These are phyloP conservation scores for Conchocele bisecta DNA, from an alignment of 2,888 invertebrate genomes.

Conservation along the genomic window DNA sequence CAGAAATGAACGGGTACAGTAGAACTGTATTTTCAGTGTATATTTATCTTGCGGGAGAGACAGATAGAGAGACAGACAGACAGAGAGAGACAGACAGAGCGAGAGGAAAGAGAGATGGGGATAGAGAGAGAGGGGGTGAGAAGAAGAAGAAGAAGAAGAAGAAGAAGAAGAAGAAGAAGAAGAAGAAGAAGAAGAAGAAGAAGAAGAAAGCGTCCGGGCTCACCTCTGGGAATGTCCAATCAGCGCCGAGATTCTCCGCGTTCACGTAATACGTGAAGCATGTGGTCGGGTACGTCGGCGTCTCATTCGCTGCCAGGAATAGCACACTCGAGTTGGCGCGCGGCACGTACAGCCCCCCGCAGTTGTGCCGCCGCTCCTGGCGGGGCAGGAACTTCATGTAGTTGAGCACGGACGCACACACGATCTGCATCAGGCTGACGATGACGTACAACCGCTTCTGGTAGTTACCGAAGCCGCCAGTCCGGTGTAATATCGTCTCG, in stretches of 20 bases:
- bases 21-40: no score
- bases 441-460: conserved; percentile 70
- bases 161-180: not conserved
- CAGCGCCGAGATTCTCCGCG: conserved; percentile 35
- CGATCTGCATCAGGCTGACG: conserved; percentile 63
- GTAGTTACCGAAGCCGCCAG: conserved; percentile 72
- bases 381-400: conserved; percentile 59
- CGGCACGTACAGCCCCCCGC: conserved; percentile 16
- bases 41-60: no score
- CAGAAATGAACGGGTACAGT: no score
- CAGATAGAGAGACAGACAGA: not conserved
- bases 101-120: not conserved
- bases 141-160: not conserved
- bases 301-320: conserved; percentile 31
- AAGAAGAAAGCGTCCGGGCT: not conserved
- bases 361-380: conserved; percentile 38
- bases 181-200: not conserved
- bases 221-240: conserved; percentile 54
- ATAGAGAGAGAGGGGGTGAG: not conserved
- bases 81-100: not conserved
- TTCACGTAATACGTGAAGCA: conserved; percentile 39
- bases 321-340: conserved; percentile 19
- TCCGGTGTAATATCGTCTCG: conserved; percentile 69
- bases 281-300: conserved; percentile 23
- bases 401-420: conserved; percentile 60